These are phyloP conservation scores for Artibeus jamaicensis DNA, from an alignment of 2,797 vertebrate species.

Conservation along the genomic window DNA sequence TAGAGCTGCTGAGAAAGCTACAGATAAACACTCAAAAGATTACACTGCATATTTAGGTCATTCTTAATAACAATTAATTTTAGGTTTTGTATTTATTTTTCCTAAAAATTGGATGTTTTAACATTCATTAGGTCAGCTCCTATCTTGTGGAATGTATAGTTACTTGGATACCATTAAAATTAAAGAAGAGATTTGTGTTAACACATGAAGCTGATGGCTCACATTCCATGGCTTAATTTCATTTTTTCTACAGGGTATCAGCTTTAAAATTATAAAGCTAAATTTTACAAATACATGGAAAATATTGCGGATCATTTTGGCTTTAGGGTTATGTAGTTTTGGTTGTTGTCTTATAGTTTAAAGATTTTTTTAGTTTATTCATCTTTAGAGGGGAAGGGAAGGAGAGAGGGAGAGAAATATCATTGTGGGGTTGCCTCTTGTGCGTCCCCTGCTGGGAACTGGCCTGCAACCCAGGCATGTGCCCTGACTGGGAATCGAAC, in stretches of 20 bases:
- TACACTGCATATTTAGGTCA: background rate
- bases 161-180: constrained; percentile 78
- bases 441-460: too few relatives aligned
- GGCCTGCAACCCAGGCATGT: too few relatives aligned
- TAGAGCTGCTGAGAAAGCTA: background rate
- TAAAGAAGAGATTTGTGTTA: constrained; percentile 70
- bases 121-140: constrained; percentile 65
- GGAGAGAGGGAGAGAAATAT: too few relatives aligned
- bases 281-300: constrained; percentile 75
- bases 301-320: constrained; percentile 67
- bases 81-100: constrained; percentile 66
- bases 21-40: constrained; percentile 15
- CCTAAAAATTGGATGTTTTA: constrained; percentile 67
- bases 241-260: constrained; percentile 72
- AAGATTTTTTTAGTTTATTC: background rate
- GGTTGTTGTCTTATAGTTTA: constrained; percentile 18
- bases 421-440: too few relatives aligned
- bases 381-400: too few relatives aligned
- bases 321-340: constrained; percentile 76
- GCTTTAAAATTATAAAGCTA: constrained; percentile 76
- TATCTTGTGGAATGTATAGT: constrained; percentile 63
- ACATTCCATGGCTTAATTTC: constrained; percentile 1
- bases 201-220: constrained; percentile 70
- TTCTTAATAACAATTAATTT: constrained; percentile 70
- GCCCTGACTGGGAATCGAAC: too few relatives aligned